These are phyloP conservation scores for Hystrix brachyura DNA, from an alignment of 2,113 vertebrate genomes.

Conservation along the genomic window DNA sequence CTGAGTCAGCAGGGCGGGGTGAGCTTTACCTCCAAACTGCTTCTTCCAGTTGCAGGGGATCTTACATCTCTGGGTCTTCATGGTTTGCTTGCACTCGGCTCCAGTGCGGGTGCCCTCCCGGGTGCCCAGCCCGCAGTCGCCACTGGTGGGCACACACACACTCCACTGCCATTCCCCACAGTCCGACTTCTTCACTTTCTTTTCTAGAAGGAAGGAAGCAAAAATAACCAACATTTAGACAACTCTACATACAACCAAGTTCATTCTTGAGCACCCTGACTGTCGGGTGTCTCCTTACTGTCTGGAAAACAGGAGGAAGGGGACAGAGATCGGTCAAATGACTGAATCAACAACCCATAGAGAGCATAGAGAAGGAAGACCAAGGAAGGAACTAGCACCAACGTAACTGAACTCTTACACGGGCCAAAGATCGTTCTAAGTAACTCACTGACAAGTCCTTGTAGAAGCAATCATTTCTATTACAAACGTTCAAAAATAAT, in stretches of 20 bases:
- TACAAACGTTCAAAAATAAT: background rate
- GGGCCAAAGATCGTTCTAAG: background rate
- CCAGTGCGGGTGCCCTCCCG: conserved; percentile 96
- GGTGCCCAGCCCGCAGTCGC: conserved; percentile 97
- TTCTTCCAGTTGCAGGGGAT: conserved; percentile 99
- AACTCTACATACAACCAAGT: background rate
- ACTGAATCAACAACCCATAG: background rate
- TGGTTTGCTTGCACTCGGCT: conserved; percentile 96
- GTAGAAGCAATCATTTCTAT: background rate
- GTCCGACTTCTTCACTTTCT: conserved; percentile 96
- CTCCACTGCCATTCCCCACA: conserved; percentile 99
- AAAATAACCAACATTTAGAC: background rate
- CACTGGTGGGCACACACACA: conserved; percentile 95
- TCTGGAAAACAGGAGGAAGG: background rate
- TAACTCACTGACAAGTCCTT: background rate
- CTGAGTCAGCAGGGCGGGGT: background rate
- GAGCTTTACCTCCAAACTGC: conserved; percentile 95
- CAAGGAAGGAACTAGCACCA: background rate
- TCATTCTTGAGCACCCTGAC: background rate
- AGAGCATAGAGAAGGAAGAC: background rate
- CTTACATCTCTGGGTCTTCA: conserved; percentile 99
- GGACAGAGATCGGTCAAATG: background rate
- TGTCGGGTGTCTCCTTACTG: background rate
- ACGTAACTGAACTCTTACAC: background rate
- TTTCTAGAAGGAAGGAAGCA: conserved; percentile 88